phyloP scores from a whole-genome alignment of 2,113 vertebrate genomes.

The Morone saxatilis region DNA sequence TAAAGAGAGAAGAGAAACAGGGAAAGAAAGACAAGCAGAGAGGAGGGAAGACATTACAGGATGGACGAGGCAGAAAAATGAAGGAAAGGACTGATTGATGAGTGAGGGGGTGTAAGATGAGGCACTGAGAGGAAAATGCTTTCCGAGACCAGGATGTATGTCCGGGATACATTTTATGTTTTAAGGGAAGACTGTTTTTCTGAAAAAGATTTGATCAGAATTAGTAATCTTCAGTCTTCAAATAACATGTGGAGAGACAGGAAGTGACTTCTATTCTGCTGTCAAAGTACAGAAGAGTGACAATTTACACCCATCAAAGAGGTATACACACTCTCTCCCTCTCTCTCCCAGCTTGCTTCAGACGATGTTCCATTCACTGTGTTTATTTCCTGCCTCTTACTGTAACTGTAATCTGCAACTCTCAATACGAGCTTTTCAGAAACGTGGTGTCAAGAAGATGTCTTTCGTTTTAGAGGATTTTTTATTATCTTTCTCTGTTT shows the following conservation, averaged over 20 bases:
- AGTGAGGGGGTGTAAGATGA: conserved; percentile 10
- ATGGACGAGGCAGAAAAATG: background rate
- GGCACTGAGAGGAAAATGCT: background rate
- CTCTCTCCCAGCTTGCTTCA: background rate
- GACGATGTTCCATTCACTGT: background rate
- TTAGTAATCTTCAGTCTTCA: background rate
- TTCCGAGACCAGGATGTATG: background rate
- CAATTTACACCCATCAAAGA: conserved; percentile 31
- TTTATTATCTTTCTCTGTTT: background rate
- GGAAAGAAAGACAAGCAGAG: too few relatives aligned
- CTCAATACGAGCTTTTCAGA: background rate
- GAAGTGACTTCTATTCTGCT: conserved; percentile 31
- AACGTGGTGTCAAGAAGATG: background rate
- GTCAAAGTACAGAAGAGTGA: conserved; percentile 9
- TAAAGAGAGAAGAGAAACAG: background rate
- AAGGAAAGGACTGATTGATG: background rate
- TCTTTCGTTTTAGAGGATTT: background rate
- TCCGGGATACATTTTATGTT: background rate
- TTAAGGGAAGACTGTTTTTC: background rate
- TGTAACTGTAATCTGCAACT: background rate
- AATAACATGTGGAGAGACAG: background rate
- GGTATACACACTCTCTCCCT: conserved; percentile 9
- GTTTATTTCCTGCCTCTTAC: conserved; percentile 5
- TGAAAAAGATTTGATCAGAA: background rate
- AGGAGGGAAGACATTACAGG: background rate